Evolutionary conservation across 2,113 vertebrate species (phyloP).

Genomic region (Sylvilagus bachmani): DNA sequence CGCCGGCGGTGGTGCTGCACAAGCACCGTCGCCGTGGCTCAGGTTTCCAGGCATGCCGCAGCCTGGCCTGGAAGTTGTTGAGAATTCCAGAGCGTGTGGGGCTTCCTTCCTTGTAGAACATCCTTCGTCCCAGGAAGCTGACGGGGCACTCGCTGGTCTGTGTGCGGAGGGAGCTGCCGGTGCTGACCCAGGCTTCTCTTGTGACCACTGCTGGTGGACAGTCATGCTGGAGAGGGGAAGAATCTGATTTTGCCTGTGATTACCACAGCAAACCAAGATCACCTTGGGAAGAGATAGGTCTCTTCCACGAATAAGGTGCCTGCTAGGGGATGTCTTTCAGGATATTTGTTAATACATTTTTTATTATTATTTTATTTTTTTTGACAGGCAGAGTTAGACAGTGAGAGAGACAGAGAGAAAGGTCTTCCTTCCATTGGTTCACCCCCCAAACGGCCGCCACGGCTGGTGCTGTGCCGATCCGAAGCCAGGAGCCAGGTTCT

Average conservation of each 20-base stretch:
- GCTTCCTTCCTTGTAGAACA: conserved; percentile 19
- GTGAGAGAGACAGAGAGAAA: too few relatives aligned
- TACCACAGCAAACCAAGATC: background rate
- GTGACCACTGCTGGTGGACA: background rate
- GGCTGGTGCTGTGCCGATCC: too few relatives aligned
- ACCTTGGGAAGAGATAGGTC: background rate
- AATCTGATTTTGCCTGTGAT: background rate
- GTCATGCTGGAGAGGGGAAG: conserved; percentile 33
- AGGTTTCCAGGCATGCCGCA: too few relatives aligned
- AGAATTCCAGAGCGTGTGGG: background rate
- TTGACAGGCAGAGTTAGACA: too few relatives aligned
- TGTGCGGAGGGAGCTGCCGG: background rate
- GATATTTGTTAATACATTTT: background rate
- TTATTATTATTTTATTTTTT: too few relatives aligned
- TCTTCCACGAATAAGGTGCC: background rate
- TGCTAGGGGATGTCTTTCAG: background rate
- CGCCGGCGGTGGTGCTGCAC: too few relatives aligned
- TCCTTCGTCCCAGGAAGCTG: background rate
- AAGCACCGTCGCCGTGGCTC: too few relatives aligned
- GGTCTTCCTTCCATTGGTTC: too few relatives aligned
- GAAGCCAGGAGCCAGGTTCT: too few relatives aligned
- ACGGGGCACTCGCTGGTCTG: background rate
- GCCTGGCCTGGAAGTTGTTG: background rate
- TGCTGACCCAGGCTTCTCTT: background rate
- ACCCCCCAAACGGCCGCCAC: too few relatives aligned